These are phyloP conservation scores for Lepilemur ruficaudatus DNA, from an alignment of 2,797 vertebrate genomes.

Conservation along the genomic window DNA sequence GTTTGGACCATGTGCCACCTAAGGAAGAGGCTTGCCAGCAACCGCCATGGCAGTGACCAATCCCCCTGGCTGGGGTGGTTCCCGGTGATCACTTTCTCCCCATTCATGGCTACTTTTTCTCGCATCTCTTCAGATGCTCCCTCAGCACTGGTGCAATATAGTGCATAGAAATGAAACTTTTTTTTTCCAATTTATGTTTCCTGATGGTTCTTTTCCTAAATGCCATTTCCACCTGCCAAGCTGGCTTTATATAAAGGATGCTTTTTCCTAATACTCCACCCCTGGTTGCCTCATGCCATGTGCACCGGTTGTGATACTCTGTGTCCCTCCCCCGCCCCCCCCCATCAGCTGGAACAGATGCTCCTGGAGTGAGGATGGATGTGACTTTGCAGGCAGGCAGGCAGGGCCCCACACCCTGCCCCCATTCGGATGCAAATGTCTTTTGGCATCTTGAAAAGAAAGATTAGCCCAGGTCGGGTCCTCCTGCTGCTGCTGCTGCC, in stretches of 20 bases:
- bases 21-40: accelerated
- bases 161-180: background rate
- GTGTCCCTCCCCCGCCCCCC: background rate
- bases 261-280: background rate
- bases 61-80: background rate
- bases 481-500: no score
- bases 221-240: background rate
- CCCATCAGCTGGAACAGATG: conserved; percentile 81
- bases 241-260: background rate
- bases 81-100: background rate
- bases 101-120: background rate
- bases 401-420: conserved; percentile 33
- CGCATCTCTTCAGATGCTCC: background rate
- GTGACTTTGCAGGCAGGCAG: no score
- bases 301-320: background rate
- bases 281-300: background rate
- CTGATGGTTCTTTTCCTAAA: background rate
- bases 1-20: background rate
- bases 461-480: conserved; percentile 59
- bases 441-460: conserved; percentile 79
- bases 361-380: conserved; percentile 8
- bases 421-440: conserved; percentile 85
- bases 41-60: background rate
- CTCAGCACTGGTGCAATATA: background rate
- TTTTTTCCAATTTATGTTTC: background rate